These are phyloP conservation scores for Cygnus olor DNA, from an alignment of 2,797 vertebrate species.

Conservation along the genomic window DNA sequence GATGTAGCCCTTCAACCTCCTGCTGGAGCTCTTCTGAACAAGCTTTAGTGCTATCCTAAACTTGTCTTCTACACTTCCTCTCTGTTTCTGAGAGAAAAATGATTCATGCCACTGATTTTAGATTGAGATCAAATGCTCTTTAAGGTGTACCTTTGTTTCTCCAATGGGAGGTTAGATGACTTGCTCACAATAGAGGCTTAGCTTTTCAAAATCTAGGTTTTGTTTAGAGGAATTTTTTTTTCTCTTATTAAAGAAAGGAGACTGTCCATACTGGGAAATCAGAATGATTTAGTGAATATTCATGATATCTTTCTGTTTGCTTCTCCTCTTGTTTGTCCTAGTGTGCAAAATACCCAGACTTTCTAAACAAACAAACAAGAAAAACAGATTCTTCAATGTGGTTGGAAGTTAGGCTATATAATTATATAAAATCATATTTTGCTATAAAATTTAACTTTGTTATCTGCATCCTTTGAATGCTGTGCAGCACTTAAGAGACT, in stretches of 20 bases:
- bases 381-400: background rate
- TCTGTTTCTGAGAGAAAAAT: background rate
- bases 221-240: background rate
- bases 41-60: background rate
- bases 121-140: background rate
- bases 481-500: background rate
- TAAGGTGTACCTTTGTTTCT: background rate
- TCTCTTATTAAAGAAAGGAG: background rate
- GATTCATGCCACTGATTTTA: background rate
- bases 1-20: background rate
- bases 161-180: background rate
- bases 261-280: background rate
- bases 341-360: background rate
- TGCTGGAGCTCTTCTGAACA: background rate
- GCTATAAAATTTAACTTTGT: background rate
- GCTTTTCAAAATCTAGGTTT: background rate
- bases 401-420: background rate
- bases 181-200: fast-evolving
- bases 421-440: background rate
- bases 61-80: background rate
- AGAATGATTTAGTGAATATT: background rate
- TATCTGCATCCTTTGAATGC: background rate
- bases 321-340: background rate
- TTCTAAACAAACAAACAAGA: background rate
- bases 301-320: background rate